Conservation (phyloP, 2,888 invertebrate species). For the Synergus japonicus region DNA sequence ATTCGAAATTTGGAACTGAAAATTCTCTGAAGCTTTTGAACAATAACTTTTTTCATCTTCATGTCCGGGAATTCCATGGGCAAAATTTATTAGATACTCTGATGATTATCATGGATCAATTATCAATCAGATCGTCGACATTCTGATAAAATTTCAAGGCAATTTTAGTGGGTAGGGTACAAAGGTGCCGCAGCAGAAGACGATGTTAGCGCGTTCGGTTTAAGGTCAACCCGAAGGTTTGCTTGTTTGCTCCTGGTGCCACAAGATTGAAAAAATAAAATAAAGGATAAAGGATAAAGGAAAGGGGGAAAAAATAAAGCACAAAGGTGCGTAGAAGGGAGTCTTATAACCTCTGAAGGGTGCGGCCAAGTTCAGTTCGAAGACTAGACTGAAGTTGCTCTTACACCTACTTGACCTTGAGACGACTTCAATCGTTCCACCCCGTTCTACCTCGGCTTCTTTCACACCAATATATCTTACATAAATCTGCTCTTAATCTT, state of each 20-base stretch:
- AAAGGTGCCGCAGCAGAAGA: conserved; percentile 19
- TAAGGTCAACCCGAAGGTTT: conserved; percentile 23
- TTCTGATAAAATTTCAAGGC: conserved; percentile 25
- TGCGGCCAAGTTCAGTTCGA: conserved; percentile 67
- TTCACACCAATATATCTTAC: conserved; percentile 63
- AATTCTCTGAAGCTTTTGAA: too few relatives aligned
- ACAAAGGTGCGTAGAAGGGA: conserved; percentile 60
- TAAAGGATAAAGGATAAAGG: conserved; percentile 40
- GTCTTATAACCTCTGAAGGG: conserved; percentile 72
- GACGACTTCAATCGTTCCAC: conserved; percentile 61
- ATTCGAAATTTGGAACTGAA: neutral
- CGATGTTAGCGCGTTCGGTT: neutral
- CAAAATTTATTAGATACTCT: neutral
- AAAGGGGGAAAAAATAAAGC: conserved; percentile 48
- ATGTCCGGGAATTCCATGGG: neutral
- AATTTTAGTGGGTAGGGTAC: conserved; percentile 11
- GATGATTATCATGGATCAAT: conserved; percentile 15
- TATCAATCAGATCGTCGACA: conserved; percentile 27
- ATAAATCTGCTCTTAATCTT: conserved; percentile 50
- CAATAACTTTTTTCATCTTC: too few relatives aligned
- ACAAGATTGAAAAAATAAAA: conserved; percentile 6
- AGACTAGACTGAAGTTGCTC: conserved; percentile 73
- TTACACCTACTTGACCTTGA: conserved; percentile 74
- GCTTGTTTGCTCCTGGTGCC: conserved; percentile 24
- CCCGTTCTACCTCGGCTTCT: conserved; percentile 59